These are phyloP conservation scores for Molanna angustata DNA, from an alignment of 2,888 invertebrate genomes.

Conservation along the genomic window DNA sequence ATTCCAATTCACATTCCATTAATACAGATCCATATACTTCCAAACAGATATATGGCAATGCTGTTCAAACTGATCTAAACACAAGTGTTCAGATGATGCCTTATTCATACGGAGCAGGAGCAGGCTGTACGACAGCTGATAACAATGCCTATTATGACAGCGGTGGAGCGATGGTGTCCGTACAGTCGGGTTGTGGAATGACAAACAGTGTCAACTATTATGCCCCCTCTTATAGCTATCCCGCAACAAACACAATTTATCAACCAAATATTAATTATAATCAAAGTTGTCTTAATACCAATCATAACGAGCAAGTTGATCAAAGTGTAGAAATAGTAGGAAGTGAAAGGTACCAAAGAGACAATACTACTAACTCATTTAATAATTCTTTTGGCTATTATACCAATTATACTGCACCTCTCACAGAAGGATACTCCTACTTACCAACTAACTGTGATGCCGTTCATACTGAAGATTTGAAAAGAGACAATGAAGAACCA, in stretches of 20 bases:
- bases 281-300: conserved; percentile 6
- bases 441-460: neutral
- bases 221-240: conserved; percentile 20
- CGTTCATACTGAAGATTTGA: neutral
- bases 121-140: conserved; percentile 7
- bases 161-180: neutral
- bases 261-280: conserved; percentile 17
- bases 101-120: neutral
- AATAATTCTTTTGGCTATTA: conserved; percentile 25
- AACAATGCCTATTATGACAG: neutral
- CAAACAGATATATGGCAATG: conserved; percentile 5
- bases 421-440: too few relatives aligned
- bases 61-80: neutral
- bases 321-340: conserved; percentile 7
- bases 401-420: too few relatives aligned
- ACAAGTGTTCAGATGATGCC: conserved; percentile 1
- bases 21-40: conserved; percentile 10
- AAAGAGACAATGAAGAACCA: neutral
- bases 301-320: conserved; percentile 9
- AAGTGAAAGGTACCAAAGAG: conserved; percentile 24
- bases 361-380: conserved; percentile 4
- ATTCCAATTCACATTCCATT: conserved; percentile 22
- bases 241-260: conserved; percentile 10
- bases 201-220: conserved; percentile 21
- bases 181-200: neutral